Evolutionary conservation across 2,113 vertebrate species (phyloP).

Genomic region (Sus scrofa): DNA sequence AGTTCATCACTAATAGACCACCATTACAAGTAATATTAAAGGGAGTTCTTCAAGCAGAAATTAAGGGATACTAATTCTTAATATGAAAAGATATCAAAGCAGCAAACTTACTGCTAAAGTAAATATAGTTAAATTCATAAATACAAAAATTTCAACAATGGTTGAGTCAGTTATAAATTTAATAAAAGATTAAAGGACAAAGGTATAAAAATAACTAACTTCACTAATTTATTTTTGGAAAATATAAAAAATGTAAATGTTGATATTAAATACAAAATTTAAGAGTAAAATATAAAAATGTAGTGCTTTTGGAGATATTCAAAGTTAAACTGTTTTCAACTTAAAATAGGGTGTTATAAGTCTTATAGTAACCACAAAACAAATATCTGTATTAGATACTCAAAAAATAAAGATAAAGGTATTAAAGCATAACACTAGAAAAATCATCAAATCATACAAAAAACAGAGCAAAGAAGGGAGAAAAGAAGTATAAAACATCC

Average conservation of each 20-base stretch:
- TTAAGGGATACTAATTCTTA: too few species aligned
- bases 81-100: too few species aligned
- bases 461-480: not conserved
- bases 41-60: not conserved
- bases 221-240: not conserved
- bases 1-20: not conserved
- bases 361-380: not conserved
- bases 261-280: not conserved
- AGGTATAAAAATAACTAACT: not conserved
- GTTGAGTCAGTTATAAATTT: not conserved
- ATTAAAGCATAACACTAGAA: not conserved
- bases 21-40: not conserved
- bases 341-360: not conserved
- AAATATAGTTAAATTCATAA: not conserved
- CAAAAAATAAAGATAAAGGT: not conserved
- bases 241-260: not conserved
- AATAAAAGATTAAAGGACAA: not conserved
- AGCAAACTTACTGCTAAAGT: too few species aligned
- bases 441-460: not conserved
- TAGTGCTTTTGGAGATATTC: not conserved
- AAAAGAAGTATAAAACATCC: not conserved
- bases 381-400: not conserved
- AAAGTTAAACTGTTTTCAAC: not conserved
- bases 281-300: not conserved
- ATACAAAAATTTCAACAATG: too few species aligned